A percentile compares a stretch with the other conserved stretches of the same genome.
Evolutionary conservation across 2,888 invertebrate species (phyloP).

Genomic region (Lochmaea crataegi): DNA sequence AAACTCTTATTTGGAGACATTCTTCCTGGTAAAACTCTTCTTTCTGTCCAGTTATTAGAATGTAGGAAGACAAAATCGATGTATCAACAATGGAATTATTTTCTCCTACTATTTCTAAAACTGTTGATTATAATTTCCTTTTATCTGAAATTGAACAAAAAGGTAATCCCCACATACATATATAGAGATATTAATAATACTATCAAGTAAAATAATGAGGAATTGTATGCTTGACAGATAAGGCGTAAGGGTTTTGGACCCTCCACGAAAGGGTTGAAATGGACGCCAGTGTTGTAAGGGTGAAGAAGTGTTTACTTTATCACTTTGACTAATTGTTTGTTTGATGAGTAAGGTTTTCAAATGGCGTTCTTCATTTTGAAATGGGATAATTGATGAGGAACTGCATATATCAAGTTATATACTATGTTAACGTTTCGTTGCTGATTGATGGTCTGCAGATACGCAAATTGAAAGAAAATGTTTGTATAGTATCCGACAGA

Average conservation of each 20-base stretch:
- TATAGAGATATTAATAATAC: conserved; percentile 4
- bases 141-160: neutral
- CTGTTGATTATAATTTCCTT: neutral
- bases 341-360: conserved; percentile 33
- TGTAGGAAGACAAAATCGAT: too few species aligned
- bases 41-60: too few species aligned
- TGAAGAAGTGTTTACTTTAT: conserved; percentile 44
- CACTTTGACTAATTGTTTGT: conserved; percentile 46
- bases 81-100: too few species aligned
- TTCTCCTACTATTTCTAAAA: neutral
- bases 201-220: neutral
- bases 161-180: neutral
- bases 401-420: conserved; percentile 18
- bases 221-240: conserved; percentile 40
- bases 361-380: conserved; percentile 13
- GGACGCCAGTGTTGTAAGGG: conserved; percentile 40
- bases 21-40: too few species aligned
- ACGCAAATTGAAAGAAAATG: too few species aligned
- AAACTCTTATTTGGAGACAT: too few species aligned
- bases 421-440: neutral
- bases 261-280: conserved; percentile 36
- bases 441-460: too few species aligned
- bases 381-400: conserved; percentile 18
- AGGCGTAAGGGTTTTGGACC: conserved; percentile 38
- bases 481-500: too few species aligned